Base-by-base conservation (phyloP, 2,797 vertebrate species). In the Halcyon smyrnensis region DNA sequence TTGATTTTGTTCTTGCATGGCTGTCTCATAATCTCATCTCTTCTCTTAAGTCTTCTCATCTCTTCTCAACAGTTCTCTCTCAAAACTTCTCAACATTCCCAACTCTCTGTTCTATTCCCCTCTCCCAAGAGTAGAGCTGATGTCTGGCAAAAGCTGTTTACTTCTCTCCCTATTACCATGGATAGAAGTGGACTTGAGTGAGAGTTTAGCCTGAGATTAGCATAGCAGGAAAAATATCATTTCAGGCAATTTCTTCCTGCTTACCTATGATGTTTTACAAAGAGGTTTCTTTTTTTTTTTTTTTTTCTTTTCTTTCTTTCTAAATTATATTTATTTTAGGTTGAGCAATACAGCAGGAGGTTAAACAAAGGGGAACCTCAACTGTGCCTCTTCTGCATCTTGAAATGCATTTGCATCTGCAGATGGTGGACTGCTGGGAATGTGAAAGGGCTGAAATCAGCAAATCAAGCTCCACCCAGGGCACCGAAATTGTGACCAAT, bases 351-450 rank as follows among this genome's bases (percentile, higher is more conserved):
- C 94, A 91, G 75, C 79, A 75, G 89, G 93, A 95, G 82, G 65
- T 82, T 87, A 93, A 95, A 91, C 73, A 75, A 84, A 48, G 34
- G 62, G 15, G 68, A 89, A 57, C 30, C 50, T 90, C 30, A 70
- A 78, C 87, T 81, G 8, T 53, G 68, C 27, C 62, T 92, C 69
- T 91, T 94, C 68, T 92, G 37, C 62, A 53, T 81, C 57, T 68
- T 13, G 9, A 86, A 92, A 88, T 81, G 78, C 70, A 85, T 94
- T 94, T 94, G 20, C 32, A 43, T 89, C 46, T 79, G 80, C 70
- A 67, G 83, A 84, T 27, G 30, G 78, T 68, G 82, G 89, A 81
- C 95, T 93, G 89, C 91, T 94, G 89, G 57, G 92, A 87, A 78
- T 10, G 36, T 81, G 75, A 92, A 95, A 83, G 41, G 87, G 39